phyloP scores from a whole-genome alignment of 1,140 invertebrate genomes.

The Akabosia matsudoensis region DNA sequence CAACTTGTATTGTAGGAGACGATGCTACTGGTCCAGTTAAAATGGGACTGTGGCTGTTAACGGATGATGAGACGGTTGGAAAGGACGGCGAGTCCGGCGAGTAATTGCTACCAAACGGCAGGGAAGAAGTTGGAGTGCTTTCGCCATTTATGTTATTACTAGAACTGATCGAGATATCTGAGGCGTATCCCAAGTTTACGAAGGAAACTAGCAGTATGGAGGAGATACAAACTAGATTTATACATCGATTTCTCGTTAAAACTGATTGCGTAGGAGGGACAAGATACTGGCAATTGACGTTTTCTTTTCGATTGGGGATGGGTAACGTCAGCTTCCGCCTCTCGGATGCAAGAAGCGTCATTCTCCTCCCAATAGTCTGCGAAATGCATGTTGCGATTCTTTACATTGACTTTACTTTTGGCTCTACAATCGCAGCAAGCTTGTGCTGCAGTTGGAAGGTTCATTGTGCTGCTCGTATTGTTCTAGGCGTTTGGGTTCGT shows the following conservation, averaged over 20 bases:
- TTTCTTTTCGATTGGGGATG: conserved; percentile 11
- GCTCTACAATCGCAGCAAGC: background rate
- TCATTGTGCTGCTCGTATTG: conserved; percentile 1
- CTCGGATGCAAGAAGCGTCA: background rate
- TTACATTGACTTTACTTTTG: background rate
- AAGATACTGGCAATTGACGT: background rate
- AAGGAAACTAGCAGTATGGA: background rate
- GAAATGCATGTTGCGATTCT: background rate
- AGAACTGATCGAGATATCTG: background rate
- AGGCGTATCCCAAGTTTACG: background rate
- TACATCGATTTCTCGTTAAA: background rate
- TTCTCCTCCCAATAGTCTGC: background rate
- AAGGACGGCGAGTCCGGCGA: conserved; percentile 1
- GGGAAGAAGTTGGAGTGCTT: background rate
- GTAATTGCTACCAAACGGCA: background rate
- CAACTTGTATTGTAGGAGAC: background rate
- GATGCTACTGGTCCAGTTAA: background rate
- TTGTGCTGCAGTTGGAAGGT: background rate
- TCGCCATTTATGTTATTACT: conserved; percentile 1
- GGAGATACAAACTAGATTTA: conserved; percentile 6
- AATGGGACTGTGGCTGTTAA: background rate
- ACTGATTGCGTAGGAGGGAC: background rate
- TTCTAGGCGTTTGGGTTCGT: background rate
- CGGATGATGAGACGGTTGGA: background rate
- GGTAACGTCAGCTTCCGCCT: background rate